Base-by-base conservation (phyloP, 2,797 vertebrate species). In the Melanotaenia trifasciata region DNA sequence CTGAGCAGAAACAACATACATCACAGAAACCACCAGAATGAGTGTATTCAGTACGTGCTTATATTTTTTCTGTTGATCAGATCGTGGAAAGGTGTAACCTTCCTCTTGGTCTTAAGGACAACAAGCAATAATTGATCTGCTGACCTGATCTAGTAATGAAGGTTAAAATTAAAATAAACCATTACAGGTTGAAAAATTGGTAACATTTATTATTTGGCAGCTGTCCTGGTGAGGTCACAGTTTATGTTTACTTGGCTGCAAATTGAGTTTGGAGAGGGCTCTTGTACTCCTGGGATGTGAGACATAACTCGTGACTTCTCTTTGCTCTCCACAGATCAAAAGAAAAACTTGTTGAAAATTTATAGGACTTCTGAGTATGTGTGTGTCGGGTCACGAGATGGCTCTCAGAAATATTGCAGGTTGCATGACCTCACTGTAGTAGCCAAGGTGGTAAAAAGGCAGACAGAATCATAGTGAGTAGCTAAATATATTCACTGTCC, bases 261-360 rank as follows among this genome's bases (percentile, higher is more conserved):
- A 73, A 45, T 56, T 5, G 67, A 59, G 75, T 74, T 89, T 84
- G 81, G 83, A 90, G 67, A 64, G 78, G 43, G 50, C 36, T 20
- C 9, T 35, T 64, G 54, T 16, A 64, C 64, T 80, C 67, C 75
- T 70, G 32, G 56, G 40, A 69, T 59, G 76, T 45, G 40, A 63
- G 54, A 57, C 56, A 3, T 71, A 57, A 61, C 69, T 32, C 30
- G 5, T n/a, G 11, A 57, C 76, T 43, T 6, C 64, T 50, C 54
- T 32, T 22, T 5, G 16, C 28, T 70, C 70, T 61, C 74, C 1
- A 12, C 33, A 71, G 60, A 77, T 72, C 51, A 22, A 81, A 74
- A 80, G 70, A 35, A 74, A 74, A 80, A 70, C 84, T 83, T 64
- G 63, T 93, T 71, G 67, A 91, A 91, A 86, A 94, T 93, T 73